phyloP scores from a whole-genome alignment of 2,113 vertebrate genomes.

The Geococcyx californianus region DNA sequence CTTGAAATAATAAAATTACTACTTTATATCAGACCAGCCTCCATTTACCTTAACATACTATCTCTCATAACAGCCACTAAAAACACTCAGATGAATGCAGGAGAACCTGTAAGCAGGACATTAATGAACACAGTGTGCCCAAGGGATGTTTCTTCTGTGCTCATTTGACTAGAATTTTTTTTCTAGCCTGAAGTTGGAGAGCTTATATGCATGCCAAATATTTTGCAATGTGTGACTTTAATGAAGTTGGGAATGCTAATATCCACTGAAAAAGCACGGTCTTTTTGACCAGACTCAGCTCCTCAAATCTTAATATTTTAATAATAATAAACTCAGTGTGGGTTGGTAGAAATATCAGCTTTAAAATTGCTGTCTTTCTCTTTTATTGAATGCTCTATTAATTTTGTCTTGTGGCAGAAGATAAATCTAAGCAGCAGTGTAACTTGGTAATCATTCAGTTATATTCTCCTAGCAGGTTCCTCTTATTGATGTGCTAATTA shows the following conservation, averaged over 20 bases:
- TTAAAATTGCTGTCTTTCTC: not conserved
- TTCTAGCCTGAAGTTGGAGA: not conserved
- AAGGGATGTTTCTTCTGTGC: not conserved
- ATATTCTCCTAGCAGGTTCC: not conserved
- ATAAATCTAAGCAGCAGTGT: not conserved
- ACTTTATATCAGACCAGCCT: not conserved
- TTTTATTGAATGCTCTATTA: not conserved
- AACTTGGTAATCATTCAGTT: not conserved
- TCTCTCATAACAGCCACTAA: not conserved
- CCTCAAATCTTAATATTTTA: not conserved
- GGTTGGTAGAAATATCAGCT: not conserved
- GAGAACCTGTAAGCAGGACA: not conserved
- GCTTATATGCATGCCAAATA: not conserved
- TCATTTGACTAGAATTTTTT: slow-evolving; percentile 2
- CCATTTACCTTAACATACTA: not conserved
- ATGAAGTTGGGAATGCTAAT: not conserved
- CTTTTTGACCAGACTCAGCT: not conserved
- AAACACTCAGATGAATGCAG: not conserved
- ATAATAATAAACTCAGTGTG: not conserved
- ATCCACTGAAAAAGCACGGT: not conserved
- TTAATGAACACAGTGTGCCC: slow-evolving; percentile 4
- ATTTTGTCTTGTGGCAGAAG: not conserved
- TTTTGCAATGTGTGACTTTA: not conserved
- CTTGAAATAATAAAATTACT: slow-evolving; percentile 5
- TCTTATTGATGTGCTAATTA: not conserved